A percentile compares a stretch with the other conserved stretches of the same genome.
These are phyloP conservation scores for Drosophila truncata DNA, from an alignment of 1,140 invertebrate genomes.

Conservation along the genomic window DNA sequence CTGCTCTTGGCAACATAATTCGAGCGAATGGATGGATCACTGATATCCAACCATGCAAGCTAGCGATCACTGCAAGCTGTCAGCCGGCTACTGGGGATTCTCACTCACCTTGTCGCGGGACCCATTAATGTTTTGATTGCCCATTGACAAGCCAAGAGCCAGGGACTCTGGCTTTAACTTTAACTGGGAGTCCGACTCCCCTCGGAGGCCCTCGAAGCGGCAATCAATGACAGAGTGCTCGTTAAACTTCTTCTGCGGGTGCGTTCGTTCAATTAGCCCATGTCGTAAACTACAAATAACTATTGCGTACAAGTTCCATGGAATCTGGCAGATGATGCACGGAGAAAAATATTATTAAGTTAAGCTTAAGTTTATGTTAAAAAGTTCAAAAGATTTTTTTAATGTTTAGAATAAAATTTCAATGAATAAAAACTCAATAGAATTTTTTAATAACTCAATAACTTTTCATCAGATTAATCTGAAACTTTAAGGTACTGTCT, in stretches of 20 bases:
- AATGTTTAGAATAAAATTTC: background rate
- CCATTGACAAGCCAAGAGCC: slow-evolving; percentile 47
- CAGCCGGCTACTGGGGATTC: slow-evolving; percentile 42
- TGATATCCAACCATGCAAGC: slow-evolving; percentile 26
- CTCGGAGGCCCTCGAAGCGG: slow-evolving; percentile 22
- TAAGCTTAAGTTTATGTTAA: background rate
- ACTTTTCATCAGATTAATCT: background rate
- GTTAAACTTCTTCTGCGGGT: slow-evolving; percentile 68
- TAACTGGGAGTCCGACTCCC: slow-evolving; percentile 46
- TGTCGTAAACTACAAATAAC: slow-evolving; percentile 82
- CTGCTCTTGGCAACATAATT: slow-evolving; percentile 7
- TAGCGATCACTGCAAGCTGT: slow-evolving; percentile 28
- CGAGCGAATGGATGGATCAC: slow-evolving; percentile 29
- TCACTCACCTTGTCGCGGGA: slow-evolving; percentile 46
- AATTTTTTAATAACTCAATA: background rate
- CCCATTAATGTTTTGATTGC: slow-evolving; percentile 52
- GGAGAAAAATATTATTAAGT: background rate
- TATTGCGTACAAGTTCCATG: slow-evolving; percentile 69
- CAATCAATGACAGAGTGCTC: slow-evolving; percentile 65
- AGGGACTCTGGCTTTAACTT: slow-evolving; percentile 27
- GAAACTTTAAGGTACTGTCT: background rate
- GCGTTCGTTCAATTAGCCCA: slow-evolving; percentile 72
- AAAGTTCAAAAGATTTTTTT: background rate
- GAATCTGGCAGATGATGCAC: slow-evolving; percentile 19
- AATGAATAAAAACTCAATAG: too few species aligned